Base-by-base conservation (phyloP, 2,113 vertebrate species). In the Proterorhinus semilunaris region DNA sequence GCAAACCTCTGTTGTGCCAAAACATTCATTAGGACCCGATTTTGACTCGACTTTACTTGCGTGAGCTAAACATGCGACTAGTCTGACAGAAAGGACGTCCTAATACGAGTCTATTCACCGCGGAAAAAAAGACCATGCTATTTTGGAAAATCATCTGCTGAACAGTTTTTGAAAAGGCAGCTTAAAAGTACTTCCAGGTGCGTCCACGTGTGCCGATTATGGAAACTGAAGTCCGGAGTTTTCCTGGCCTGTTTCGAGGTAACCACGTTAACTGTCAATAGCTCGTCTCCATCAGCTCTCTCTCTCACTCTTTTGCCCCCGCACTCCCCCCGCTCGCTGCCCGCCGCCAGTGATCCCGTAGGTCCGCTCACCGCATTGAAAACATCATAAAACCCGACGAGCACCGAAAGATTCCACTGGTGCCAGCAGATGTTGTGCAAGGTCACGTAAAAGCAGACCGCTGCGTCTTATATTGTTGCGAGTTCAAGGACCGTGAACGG, bases 211-310 rank as follows among this genome's bases (percentile, higher is more conserved):
- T 11, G 1, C 44, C 55, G 65, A 72, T 69, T 42, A 21, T 2
- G 21, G 43, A 61, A 59, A 61, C 64, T 53, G 7, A 16, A 9
- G 53, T 72, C 55, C 64, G 27, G 36, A 48, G 42, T 66, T 74
- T 42, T 44, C 47, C 67, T 52, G 65, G 74, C 78, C 76, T 86
- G 76, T 86, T 84, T 80, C 62, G 55, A 6, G 71, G 84, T 83
- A 71, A 66, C 82, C 80, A 83, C 78, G 78, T 66, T 76, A 82
- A 84, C 83, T 75, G 81, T 85, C 84, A 65, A 58, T 80, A 68
- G 46, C 63, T 65, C 64, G 55, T 84, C 76, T 72, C 62, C 48
- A 50, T 57, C 85, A 74, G 70, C 66, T 81, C 71, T 76, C 64
- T 79, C 69, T 76, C 16, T 64, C n/a, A 54, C 42, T 62, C 27